These are phyloP conservation scores for Gymnorhina tibicen DNA, from an alignment of 2,113 vertebrate genomes.

Conservation along the genomic window DNA sequence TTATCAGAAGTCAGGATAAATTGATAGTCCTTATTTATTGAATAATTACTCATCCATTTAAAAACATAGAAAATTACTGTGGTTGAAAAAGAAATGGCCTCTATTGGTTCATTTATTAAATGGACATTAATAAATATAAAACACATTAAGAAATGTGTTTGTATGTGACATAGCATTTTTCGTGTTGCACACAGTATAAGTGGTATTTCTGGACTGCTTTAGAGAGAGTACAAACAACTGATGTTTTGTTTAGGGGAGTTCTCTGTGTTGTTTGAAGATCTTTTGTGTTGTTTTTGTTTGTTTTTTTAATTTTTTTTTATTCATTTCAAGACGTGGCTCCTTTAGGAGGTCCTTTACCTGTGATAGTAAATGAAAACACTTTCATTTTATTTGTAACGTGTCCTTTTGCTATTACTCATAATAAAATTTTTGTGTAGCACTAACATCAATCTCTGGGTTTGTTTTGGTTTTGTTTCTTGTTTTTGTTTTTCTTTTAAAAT, in stretches of 20 bases:
- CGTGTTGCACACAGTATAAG: neutral
- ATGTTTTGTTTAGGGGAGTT: rapidly evolving
- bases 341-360: neutral
- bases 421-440: neutral
- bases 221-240: neutral
- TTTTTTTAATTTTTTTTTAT: neutral
- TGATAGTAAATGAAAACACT: neutral
- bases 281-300: neutral
- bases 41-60: neutral
- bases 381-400: neutral
- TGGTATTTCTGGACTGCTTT: neutral
- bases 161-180: neutral
- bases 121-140: no score
- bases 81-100: neutral
- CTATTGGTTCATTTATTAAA: neutral
- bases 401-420: neutral
- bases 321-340: rapidly evolving
- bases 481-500: neutral
- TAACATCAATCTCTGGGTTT: neutral
- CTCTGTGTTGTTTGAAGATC: neutral
- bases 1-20: neutral
- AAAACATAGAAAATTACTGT: neutral
- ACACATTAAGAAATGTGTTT: no score
- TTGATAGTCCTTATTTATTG: neutral
- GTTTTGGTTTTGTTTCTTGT: neutral